Evolutionary conservation across 1,140 invertebrate species (phyloP).

Genomic region (Anastatus disparis): DNA sequence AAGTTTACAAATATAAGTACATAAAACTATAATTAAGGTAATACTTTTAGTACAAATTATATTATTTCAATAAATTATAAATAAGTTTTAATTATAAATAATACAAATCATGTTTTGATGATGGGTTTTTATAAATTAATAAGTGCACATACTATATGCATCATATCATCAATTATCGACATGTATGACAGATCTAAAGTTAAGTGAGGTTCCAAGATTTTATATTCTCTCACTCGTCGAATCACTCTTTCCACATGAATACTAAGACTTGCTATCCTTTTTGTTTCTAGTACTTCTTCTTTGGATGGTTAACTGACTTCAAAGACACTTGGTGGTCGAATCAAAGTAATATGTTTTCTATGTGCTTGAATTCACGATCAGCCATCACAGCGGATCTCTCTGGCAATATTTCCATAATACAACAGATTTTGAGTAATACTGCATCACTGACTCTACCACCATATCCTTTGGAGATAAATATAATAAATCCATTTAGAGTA

Average conservation of each 20-base stretch:
- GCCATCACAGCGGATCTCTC: conserved; percentile 51
- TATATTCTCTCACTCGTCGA: too few species aligned
- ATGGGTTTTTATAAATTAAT: too few species aligned
- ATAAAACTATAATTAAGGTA: too few species aligned
- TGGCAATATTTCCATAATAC: conserved; percentile 50
- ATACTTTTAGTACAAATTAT: too few species aligned
- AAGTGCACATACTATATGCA: too few species aligned
- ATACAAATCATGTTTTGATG: too few species aligned
- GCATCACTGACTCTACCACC: conserved; percentile 57
- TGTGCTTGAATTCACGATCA: conserved; percentile 59
- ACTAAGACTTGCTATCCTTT: conserved; percentile 59
- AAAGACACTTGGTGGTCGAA: conserved; percentile 58
- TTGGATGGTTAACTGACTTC: conserved; percentile 45
- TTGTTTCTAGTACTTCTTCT: conserved; percentile 54
- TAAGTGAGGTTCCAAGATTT: too few species aligned
- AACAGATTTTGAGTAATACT: conserved; percentile 53
- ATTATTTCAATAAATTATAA: too few species aligned
- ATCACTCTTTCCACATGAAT: conserved; percentile 24
- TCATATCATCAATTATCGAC: too few species aligned
- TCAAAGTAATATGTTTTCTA: conserved; percentile 51
- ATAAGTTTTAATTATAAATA: conserved; percentile 13
- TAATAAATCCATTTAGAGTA: conserved; percentile 61
- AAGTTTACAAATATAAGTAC: too few species aligned
- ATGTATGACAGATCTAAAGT: too few species aligned
- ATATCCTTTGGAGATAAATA: conserved; percentile 61